Percentiles rank a stretch among this genome's conserved stretches.
These are phyloP conservation scores for Chauna torquata DNA, from an alignment of 2,113 vertebrate genomes.

Conservation along the genomic window DNA sequence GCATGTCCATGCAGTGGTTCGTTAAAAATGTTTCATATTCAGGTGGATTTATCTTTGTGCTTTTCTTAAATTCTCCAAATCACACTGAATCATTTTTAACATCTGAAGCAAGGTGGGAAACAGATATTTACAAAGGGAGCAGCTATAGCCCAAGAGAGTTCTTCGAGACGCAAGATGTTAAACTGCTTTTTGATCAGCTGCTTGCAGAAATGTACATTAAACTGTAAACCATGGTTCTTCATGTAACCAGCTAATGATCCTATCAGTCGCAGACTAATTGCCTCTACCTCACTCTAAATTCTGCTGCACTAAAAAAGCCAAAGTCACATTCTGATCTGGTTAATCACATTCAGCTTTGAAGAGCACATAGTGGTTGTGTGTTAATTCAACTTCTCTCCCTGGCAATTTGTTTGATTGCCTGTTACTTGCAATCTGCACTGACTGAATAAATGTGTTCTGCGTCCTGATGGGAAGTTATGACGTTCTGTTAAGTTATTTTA, in stretches of 20 bases:
- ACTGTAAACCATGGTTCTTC: constrained; percentile 21
- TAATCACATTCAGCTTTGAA: constrained; percentile 65
- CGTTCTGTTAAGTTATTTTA: not conserved
- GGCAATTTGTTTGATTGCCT: constrained; percentile 45
- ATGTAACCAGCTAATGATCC: constrained; percentile 58
- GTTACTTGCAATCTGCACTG: constrained; percentile 8
- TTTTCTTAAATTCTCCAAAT: not conserved
- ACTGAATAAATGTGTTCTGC: constrained; percentile 32
- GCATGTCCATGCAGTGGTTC: rapidly evolving
- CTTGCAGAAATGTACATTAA: constrained; percentile 34
- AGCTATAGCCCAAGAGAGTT: not conserved
- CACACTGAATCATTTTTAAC: not conserved
- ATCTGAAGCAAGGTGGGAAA: not conserved
- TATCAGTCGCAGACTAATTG: constrained; percentile 59
- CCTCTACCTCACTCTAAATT: constrained; percentile 23
- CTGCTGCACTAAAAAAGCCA: constrained; percentile 14
- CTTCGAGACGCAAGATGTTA: constrained; percentile 19
- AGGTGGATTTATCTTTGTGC: not conserved
- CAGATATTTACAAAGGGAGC: not conserved
- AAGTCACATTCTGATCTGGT: constrained; percentile 31
- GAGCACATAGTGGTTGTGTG: not conserved
- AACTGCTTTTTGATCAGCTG: constrained; percentile 62
- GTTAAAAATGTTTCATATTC: not conserved
- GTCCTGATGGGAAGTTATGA: not conserved
- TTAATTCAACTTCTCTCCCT: constrained; percentile 47